Evolutionary conservation across 2,113 vertebrate genomes (phyloP).

Genomic region (Psophia crepitans): DNA sequence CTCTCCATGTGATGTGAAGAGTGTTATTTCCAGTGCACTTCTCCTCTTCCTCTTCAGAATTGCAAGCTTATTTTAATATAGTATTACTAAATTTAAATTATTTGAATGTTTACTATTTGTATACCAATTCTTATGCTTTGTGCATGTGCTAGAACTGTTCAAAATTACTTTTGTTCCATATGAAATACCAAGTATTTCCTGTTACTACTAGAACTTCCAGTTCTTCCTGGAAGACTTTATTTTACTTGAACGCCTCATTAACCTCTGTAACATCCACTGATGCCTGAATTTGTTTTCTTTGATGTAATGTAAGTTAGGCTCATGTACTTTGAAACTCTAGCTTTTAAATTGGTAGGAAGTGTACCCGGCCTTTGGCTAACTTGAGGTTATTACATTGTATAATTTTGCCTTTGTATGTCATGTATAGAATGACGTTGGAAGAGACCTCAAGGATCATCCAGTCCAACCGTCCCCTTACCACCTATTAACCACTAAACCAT

Average conservation of each 20-base stretch:
- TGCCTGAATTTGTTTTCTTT: neutral
- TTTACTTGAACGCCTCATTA: neutral
- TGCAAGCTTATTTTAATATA: neutral
- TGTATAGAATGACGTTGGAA: too few species aligned
- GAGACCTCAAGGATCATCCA: too few species aligned
- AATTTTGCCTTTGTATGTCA: neutral
- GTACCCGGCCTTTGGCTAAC: neutral
- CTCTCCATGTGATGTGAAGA: neutral
- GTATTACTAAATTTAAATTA: neutral
- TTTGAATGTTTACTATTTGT: neutral
- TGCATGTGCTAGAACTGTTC: neutral
- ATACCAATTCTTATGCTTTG: neutral
- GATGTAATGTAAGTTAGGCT: neutral
- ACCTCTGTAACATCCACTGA: neutral
- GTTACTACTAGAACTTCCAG: neutral
- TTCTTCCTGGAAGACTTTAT: neutral
- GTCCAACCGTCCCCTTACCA: too few species aligned
- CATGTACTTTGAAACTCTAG: neutral
- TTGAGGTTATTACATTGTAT: neutral
- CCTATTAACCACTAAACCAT: too few species aligned
- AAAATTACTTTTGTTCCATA: neutral
- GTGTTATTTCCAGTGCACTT: neutral
- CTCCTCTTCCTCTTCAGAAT: neutral
- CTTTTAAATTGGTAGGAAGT: neutral
- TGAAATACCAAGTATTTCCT: neutral